Percentiles rank a stretch among this genome's conserved stretches.
These are phyloP conservation scores for Dicyrtoma fusca DNA, from an alignment of 2,888 invertebrate species.

Conservation along the genomic window DNA sequence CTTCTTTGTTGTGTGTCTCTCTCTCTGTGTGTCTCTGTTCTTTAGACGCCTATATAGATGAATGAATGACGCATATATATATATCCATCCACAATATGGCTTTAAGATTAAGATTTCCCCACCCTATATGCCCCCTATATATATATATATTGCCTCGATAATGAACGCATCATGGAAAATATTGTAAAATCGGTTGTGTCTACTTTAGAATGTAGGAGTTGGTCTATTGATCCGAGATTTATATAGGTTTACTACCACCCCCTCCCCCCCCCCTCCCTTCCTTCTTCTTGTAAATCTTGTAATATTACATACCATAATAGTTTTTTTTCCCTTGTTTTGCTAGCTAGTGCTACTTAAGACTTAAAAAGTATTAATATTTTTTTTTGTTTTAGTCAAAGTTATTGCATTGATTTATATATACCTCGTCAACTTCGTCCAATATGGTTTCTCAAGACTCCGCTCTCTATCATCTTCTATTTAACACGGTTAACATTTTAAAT, in stretches of 20 bases:
- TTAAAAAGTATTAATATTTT: constrained; percentile 6
- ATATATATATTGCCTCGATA: background rate
- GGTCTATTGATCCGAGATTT: background rate
- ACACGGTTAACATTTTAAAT: background rate
- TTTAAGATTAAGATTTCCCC: no score
- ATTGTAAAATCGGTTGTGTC: background rate
- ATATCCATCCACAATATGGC: no score
- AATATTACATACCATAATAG: background rate
- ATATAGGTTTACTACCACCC: background rate
- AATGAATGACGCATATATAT: no score
- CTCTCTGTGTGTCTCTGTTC: no score
- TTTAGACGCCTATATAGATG: no score
- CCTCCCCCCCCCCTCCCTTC: constrained; percentile 5
- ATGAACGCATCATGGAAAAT: background rate
- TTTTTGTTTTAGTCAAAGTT: constrained; percentile 33
- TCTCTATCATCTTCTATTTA: background rate
- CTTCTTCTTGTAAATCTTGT: background rate
- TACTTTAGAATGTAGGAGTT: background rate
- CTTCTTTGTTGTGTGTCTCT: background rate
- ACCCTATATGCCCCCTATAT: no score
- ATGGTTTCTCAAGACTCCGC: background rate
- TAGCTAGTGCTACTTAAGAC: constrained; percentile 2
- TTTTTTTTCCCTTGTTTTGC: background rate
- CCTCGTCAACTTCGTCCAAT: constrained; percentile 9
- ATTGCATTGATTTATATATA: constrained; percentile 29